These are phyloP conservation scores for Archivesica marissinica DNA, from an alignment of 1,140 invertebrate species.

Conservation along the genomic window DNA sequence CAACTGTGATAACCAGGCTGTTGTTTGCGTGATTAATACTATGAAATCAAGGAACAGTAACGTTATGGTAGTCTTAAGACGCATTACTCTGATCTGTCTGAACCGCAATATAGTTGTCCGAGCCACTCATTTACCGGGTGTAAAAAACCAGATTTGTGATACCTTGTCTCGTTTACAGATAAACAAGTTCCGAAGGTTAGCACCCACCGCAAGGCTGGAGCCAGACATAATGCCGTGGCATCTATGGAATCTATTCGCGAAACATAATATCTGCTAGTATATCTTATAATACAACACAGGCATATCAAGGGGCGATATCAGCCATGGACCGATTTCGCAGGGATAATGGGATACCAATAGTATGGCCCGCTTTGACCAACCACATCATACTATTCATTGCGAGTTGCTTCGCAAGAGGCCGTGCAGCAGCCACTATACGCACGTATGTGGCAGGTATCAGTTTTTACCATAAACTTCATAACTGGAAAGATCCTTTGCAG, in stretches of 20 bases:
- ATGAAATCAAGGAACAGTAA: not conserved
- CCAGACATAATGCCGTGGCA: conserved; percentile 6
- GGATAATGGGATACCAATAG: not conserved
- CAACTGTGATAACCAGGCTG: conserved; percentile 28
- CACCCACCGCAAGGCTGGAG: not conserved
- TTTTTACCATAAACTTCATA: conserved; percentile 20
- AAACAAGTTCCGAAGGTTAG: conserved; percentile 4
- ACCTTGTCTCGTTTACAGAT: conserved; percentile 24
- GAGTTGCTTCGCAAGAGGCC: not conserved
- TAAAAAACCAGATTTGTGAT: conserved; percentile 32
- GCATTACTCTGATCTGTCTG: conserved; percentile 3
- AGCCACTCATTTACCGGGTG: conserved; percentile 1
- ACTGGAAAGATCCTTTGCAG: not conserved
- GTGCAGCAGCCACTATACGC: not conserved
- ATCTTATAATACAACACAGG: not conserved
- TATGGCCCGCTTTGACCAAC: not conserved
- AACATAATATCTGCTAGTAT: not conserved
- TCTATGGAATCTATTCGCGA: conserved; percentile 8
- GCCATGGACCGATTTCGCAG: not conserved
- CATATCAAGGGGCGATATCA: not conserved
- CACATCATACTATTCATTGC: conserved; percentile 1
- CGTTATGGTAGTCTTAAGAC: not conserved
- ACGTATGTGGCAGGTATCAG: conserved; percentile 8
- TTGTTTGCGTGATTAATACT: conserved; percentile 12
- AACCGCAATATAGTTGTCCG: conserved; percentile 7